Evolutionary conservation across 35 echinoderm and acorn worm genomes (phyloP).

Genomic region (Anneissia japonica): DNA sequence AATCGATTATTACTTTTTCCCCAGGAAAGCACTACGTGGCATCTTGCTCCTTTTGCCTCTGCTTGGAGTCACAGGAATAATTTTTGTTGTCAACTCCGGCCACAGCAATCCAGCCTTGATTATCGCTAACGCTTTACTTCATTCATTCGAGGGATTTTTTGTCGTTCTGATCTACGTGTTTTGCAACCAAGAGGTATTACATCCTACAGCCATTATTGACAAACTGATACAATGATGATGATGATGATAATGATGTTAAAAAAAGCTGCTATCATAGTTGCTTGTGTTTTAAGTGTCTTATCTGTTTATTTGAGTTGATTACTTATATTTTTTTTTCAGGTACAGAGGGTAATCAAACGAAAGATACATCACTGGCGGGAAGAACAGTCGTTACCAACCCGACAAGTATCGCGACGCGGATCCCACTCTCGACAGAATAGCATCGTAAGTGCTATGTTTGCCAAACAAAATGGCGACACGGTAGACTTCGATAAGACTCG

Average conservation of each 20-base stretch:
- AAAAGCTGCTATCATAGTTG: not conserved
- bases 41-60: not conserved
- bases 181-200: not conserved
- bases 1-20: too few relatives aligned
- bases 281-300: not conserved
- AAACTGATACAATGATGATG: too few relatives aligned
- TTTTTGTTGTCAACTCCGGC: not conserved
- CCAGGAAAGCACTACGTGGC: not conserved
- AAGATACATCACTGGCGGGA: conserved; percentile 51
- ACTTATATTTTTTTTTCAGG: conserved; percentile 12
- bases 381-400: conserved; percentile 54
- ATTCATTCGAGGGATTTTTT: not conserved
- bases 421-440: conserved; percentile 45
- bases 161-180: not conserved
- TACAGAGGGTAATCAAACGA: conserved; percentile 58
- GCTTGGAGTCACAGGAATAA: not conserved
- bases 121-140: not conserved
- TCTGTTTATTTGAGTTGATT: too few relatives aligned
- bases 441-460: conserved; percentile 1
- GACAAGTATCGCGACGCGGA: conserved; percentile 32
- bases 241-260: too few relatives aligned
- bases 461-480: conserved; percentile 13
- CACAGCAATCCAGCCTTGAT: not conserved
- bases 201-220: too few relatives aligned
- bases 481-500: not conserved